These are phyloP conservation scores for Schizothorax lantsangensis DNA, from an alignment of 2,797 vertebrate species.

Conservation along the genomic window DNA sequence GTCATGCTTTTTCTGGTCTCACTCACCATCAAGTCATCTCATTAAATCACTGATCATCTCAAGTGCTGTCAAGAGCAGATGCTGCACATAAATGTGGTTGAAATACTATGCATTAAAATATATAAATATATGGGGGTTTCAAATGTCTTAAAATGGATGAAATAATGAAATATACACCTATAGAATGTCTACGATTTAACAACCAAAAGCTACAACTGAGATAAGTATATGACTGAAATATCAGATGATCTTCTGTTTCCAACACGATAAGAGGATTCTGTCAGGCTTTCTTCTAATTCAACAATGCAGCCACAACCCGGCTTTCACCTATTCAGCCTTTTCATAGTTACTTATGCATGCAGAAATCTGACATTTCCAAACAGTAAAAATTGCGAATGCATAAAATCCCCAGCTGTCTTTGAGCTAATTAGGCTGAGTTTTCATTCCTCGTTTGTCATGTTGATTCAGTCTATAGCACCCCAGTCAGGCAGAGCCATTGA, in stretches of 20 bases:
- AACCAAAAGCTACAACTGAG: not conserved
- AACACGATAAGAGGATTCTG: not conserved
- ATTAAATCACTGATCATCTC: constrained; percentile 11
- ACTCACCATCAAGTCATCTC: not conserved
- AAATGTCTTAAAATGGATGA: not conserved
- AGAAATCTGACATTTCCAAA: constrained; percentile 56
- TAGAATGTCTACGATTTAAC: not conserved
- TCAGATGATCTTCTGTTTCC: constrained; percentile 15
- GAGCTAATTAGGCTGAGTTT: constrained; percentile 48
- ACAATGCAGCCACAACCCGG: not conserved
- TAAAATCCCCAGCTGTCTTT: constrained; percentile 50
- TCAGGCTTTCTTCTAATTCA: constrained; percentile 15
- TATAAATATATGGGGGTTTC: not conserved
- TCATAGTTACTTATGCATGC: constrained; percentile 49
- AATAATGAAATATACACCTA: not conserved
- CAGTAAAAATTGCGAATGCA: constrained; percentile 41
- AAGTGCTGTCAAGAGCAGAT: constrained; percentile 18
- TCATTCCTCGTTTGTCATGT: constrained; percentile 36
- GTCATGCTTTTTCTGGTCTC: constrained; percentile 12
- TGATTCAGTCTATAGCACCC: constrained; percentile 38
- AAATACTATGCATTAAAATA: not conserved
- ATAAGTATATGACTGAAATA: constrained; percentile 1
- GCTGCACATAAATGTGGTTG: constrained; percentile 10
- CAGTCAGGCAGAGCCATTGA: constrained; percentile 40
- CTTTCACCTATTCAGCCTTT: constrained; percentile 37